Conservation (phyloP, 2,113 vertebrate genomes). For the Gallinago undulata region DNA sequence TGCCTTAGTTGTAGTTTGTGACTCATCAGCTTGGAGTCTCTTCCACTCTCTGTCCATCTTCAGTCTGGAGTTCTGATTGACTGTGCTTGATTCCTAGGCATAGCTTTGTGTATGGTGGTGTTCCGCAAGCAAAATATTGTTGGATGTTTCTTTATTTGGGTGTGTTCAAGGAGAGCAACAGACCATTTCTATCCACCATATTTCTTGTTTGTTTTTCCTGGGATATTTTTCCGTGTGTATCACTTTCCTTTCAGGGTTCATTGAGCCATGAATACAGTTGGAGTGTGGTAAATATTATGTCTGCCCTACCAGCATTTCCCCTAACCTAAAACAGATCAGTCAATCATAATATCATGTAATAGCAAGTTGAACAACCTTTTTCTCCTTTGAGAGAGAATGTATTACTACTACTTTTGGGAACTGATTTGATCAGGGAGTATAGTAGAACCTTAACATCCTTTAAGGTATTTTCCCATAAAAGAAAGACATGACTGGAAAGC, state of each 20-base stretch:
- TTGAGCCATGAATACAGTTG: neutral
- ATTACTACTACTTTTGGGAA: neutral
- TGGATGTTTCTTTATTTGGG: neutral
- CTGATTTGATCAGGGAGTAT: neutral
- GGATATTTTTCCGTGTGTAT: neutral
- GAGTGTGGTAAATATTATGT: neutral
- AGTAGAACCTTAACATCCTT: neutral
- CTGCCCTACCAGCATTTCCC: neutral
- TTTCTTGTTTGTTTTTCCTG: neutral
- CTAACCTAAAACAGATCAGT: neutral
- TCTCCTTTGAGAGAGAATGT: neutral
- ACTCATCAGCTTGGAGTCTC: neutral
- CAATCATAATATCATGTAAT: neutral
- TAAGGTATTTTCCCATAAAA: neutral
- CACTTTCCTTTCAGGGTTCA: neutral
- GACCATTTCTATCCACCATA: accelerated
- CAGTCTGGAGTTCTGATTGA: neutral
- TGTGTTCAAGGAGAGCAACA: neutral
- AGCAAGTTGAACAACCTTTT: neutral
- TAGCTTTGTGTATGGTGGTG: neutral
- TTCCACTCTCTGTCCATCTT: neutral
- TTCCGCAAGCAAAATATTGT: neutral
- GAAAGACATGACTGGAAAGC: neutral
- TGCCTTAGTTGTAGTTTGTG: neutral
- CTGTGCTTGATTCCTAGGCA: neutral